phyloP scores from a whole-genome alignment of 2,797 vertebrate species.

The Manis pentadactyla region DNA sequence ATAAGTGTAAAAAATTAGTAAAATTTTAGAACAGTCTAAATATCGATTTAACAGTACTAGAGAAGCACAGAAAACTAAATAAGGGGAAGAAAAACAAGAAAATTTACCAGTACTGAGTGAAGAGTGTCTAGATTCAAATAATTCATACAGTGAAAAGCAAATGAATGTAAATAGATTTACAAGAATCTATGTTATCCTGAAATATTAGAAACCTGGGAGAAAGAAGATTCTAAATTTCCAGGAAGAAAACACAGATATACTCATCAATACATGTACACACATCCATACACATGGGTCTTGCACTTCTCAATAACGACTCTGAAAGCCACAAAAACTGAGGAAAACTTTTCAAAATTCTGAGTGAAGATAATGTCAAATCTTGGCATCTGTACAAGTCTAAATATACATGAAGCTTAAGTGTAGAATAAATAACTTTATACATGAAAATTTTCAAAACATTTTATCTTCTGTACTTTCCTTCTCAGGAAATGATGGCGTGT shows the following conservation, averaged over 20 bases:
- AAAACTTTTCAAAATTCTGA: neutral
- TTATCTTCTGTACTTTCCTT: neutral
- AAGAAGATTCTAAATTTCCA: neutral
- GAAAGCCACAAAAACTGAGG: neutral
- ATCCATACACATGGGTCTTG: no score
- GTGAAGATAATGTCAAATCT: neutral
- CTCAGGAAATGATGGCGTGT: neutral
- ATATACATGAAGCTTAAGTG: neutral
- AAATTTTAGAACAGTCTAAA: neutral
- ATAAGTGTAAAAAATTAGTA: neutral
- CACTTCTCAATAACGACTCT: neutral
- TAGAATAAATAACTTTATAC: neutral
- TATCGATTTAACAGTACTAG: neutral
- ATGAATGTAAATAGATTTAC: neutral
- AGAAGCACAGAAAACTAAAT: neutral
- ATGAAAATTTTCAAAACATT: neutral
- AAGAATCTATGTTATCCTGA: neutral
- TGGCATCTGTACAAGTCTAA: neutral
- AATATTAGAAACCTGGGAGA: neutral
- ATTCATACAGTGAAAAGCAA: neutral
- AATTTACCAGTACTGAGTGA: neutral
- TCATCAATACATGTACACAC: no score
- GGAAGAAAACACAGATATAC: neutral
- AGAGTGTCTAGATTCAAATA: neutral
- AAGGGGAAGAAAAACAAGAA: no score